Conservation (phyloP, 2,888 invertebrate genomes). For the Sepiola atlantica region DNA sequence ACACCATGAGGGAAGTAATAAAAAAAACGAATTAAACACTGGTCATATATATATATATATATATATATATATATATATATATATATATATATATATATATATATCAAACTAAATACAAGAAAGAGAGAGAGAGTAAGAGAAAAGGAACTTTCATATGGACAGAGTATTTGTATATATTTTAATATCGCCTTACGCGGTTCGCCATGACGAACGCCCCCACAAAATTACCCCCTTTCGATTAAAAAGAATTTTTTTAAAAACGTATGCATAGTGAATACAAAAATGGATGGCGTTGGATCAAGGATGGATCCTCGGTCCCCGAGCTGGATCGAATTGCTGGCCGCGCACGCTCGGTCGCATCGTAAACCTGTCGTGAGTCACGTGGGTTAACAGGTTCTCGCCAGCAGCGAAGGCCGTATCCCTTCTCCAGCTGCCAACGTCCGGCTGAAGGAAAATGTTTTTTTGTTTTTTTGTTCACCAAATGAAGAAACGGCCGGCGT, state of each 20-base stretch:
- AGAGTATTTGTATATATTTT: neutral
- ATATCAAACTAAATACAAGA: neutral
- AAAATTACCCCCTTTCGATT: neutral
- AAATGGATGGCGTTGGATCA: conserved; percentile 1
- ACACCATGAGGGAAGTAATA: neutral
- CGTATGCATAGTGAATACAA: neutral
- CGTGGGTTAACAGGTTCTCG: neutral
- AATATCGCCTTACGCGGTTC: neutral
- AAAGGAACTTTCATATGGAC: neutral
- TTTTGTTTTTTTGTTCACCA: neutral
- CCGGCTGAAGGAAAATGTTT: neutral
- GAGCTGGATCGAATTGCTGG: conserved; percentile 32
- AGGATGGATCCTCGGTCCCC: neutral
- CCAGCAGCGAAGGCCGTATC: neutral
- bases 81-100: no score
- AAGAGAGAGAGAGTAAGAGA: neutral
- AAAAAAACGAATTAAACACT: neutral
- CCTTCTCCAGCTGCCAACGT: neutral
- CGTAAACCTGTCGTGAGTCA: neutral
- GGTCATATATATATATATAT: neutral
- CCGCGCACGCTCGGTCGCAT: neutral
- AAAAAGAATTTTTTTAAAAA: neutral
- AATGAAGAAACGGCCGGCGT: neutral
- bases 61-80: no score
- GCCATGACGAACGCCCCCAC: neutral